Percentiles rank a stretch among this genome's conserved stretches.
phyloP scores from a whole-genome alignment of 2,888 invertebrate species.

The Fragum fragum region DNA sequence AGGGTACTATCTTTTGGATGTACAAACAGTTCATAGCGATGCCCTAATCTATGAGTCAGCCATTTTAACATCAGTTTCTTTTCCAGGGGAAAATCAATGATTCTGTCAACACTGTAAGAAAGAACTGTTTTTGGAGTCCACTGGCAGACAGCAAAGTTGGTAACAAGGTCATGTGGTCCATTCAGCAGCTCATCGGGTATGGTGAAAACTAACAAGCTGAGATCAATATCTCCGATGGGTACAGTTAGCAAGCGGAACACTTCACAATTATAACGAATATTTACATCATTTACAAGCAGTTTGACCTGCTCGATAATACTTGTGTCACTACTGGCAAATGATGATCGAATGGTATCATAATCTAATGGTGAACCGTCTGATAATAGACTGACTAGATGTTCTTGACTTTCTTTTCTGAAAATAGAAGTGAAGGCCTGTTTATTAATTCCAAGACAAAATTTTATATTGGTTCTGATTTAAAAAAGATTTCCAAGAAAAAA shows the following conservation, averaged over 20 bases:
- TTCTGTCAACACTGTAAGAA: constrained; percentile 1
- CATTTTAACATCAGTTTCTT: constrained; percentile 45
- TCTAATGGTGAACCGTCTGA: constrained; percentile 19
- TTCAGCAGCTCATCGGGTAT: constrained; percentile 34
- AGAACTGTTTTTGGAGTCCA: constrained; percentile 38
- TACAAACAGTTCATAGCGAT: constrained; percentile 38
- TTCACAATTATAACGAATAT: constrained; percentile 33
- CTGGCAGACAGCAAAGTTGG: constrained; percentile 38
- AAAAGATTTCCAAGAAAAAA: too few relatives aligned
- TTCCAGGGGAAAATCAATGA: constrained; percentile 22
- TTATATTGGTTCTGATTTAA: too few relatives aligned
- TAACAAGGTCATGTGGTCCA: constrained; percentile 26
- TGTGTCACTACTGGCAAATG: not conserved
- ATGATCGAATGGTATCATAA: constrained; percentile 30
- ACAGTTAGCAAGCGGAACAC: constrained; percentile 32
- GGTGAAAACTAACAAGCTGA: constrained; percentile 33
- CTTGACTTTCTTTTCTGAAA: constrained; percentile 44
- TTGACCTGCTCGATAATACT: constrained; percentile 20
- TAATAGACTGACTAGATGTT: constrained; percentile 36
- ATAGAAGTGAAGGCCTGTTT: not conserved
- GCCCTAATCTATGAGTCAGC: constrained; percentile 32
- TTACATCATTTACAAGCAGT: constrained; percentile 38
- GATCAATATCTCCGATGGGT: not conserved
- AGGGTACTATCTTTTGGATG: constrained; percentile 47
- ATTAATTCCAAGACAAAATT: too few relatives aligned